Evolutionary conservation across 2,888 invertebrate species (phyloP).

Genomic region (Dicranocentrus wangi): DNA sequence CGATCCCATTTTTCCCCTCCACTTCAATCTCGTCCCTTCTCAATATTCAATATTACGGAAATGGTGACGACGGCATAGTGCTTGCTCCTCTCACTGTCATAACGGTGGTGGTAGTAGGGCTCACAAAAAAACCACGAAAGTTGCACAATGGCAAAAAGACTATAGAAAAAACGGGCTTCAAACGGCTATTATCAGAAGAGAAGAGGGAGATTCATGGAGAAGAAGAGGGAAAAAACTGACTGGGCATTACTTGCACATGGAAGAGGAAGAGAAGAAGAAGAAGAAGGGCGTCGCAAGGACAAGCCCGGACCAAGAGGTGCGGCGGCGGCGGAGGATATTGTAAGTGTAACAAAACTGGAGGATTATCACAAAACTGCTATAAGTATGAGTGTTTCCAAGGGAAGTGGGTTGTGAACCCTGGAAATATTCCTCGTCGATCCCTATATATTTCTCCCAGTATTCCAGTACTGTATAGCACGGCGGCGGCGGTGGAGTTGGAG

Average conservation of each 20-base stretch:
- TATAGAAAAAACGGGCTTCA: slow-evolving; percentile 9
- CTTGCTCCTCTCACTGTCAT: not conserved
- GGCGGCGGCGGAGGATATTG: no score
- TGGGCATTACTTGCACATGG: slow-evolving; percentile 58
- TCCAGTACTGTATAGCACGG: no score
- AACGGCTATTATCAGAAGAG: slow-evolving; percentile 10
- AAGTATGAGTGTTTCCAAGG: no score
- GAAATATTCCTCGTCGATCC: not conserved
- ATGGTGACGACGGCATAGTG: slow-evolving; percentile 32
- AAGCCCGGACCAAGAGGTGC: no score
- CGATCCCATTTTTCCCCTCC: slow-evolving; percentile 7
- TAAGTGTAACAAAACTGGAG: no score
- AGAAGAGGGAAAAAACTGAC: slow-evolving; percentile 26
- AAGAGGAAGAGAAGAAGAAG: slow-evolving; percentile 16
- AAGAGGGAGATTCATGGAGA: not conserved
- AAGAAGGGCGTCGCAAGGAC: slow-evolving; percentile 15
- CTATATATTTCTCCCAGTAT: no score
- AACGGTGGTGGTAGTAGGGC: not conserved
- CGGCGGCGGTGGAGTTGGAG: no score
- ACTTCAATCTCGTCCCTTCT: slow-evolving; percentile 18
- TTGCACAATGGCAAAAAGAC: slow-evolving; percentile 26
- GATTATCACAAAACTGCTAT: no score
- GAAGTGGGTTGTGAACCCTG: no score
- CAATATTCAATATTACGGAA: slow-evolving; percentile 51
- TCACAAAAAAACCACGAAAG: slow-evolving; percentile 17